These are phyloP conservation scores for Leistus spinibarbis DNA, from an alignment of 2,888 invertebrate genomes.

Conservation along the genomic window DNA sequence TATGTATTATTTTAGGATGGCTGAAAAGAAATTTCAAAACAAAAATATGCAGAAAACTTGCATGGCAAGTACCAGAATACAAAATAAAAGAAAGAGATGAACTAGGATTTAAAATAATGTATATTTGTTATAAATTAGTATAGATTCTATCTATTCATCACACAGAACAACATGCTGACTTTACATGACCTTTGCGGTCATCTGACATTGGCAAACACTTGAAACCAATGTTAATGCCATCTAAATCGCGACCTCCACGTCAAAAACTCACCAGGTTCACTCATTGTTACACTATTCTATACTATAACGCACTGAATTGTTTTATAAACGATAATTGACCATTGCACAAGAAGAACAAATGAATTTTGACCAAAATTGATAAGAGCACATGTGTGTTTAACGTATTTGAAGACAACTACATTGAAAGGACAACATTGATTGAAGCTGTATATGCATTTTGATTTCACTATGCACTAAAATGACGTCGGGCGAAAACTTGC, in stretches of 20 bases:
- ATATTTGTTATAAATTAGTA: background rate
- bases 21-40: no score
- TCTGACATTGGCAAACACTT: slow-evolving; percentile 24
- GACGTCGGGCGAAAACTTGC: background rate
- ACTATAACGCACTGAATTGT: background rate
- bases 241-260: slow-evolving; percentile 2
- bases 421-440: background rate
- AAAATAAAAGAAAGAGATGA: no score
- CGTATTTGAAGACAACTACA: background rate
- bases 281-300: slow-evolving; percentile 17
- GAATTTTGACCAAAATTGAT: background rate
- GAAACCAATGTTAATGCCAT: slow-evolving; percentile 31
- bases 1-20: no score
- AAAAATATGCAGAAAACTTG: no score
- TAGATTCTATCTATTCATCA: background rate
- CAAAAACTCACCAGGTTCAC: slow-evolving; percentile 17
- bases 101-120: no score
- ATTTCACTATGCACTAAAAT: slow-evolving; percentile 26
- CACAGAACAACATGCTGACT: background rate
- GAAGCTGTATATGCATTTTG: background rate
- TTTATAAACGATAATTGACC: background rate
- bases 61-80: no score
- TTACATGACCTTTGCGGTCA: slow-evolving; percentile 2
- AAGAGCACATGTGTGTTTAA: background rate
- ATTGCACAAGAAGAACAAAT: background rate